Conservation (phyloP, 2,797 vertebrate species). For the Parotocinclus haroldoi region DNA sequence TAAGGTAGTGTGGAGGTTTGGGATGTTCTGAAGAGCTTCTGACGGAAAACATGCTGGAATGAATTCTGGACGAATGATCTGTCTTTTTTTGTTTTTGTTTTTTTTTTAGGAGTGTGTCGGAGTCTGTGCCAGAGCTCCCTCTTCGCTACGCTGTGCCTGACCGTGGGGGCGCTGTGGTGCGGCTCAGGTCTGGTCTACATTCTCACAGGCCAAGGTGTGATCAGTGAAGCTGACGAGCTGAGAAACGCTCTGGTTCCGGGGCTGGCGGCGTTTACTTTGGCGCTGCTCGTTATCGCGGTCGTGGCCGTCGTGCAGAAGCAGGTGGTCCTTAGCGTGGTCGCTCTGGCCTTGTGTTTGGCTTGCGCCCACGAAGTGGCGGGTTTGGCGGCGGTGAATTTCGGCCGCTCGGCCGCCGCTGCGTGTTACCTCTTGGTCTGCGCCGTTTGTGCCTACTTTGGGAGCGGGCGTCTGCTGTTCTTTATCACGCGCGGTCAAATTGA, state of each 20-base stretch:
- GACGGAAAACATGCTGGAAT: too few species aligned
- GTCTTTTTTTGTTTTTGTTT: background rate
- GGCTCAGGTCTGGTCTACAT: constrained; percentile 75
- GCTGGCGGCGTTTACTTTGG: constrained; percentile 72
- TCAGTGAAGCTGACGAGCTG: constrained; percentile 47
- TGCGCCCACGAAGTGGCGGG: constrained; percentile 77
- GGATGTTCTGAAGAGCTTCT: too few species aligned
- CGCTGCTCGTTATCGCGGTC: constrained; percentile 68
- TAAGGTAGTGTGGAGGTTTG: too few species aligned
- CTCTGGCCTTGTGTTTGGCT: constrained; percentile 71
- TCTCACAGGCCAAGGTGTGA: constrained; percentile 65
- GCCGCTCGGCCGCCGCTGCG: constrained; percentile 74
- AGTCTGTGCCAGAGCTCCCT: constrained; percentile 61
- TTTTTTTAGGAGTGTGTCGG: constrained; percentile 67
- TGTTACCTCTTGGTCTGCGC: constrained; percentile 76
- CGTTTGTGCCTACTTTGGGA: constrained; percentile 72
- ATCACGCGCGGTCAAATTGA: constrained; percentile 62
- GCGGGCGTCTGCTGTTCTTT: constrained; percentile 66
- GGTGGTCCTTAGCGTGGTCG: constrained; percentile 62
- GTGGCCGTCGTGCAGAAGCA: constrained; percentile 66
- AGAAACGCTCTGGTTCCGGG: constrained; percentile 73
- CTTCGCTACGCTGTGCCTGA: constrained; percentile 75
- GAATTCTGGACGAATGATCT: background rate
- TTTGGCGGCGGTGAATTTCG: constrained; percentile 59
- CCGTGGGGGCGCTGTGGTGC: constrained; percentile 77